Evolutionary conservation across 2,113 vertebrate species (phyloP).

Genomic region (Albula goreensis): DNA sequence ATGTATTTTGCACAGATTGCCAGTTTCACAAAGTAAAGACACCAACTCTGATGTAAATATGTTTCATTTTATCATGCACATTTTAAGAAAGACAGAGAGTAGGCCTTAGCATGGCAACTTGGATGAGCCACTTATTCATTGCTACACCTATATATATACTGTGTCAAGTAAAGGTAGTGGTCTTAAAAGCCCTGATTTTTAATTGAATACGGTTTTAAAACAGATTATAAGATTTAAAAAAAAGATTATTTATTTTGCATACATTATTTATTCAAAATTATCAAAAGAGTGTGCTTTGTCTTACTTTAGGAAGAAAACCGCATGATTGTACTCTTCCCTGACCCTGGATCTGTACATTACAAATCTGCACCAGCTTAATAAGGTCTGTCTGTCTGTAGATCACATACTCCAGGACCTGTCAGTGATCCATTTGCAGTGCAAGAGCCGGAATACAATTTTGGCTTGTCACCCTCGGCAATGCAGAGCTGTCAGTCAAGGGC

Average conservation of each 20-base stretch:
- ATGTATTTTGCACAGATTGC: no score
- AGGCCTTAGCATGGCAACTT: no score
- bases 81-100: no score
- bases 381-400: conserved; percentile 15
- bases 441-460: conserved; percentile 24
- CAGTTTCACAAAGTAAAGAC: no score
- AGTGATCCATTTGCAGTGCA: conserved; percentile 15
- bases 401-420: conserved; percentile 13
- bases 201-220: neutral
- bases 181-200: neutral
- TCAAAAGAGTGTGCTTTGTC: neutral
- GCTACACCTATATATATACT: no score
- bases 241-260: no score
- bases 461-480: conserved; percentile 16
- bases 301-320: neutral
- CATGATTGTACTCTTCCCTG: neutral
- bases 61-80: no score
- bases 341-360: neutral
- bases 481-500: conserved; percentile 14
- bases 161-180: no score
- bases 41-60: no score
- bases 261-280: neutral
- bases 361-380: neutral
- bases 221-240: neutral
- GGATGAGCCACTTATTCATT: no score